Evolutionary conservation across 1,140 invertebrate genomes (phyloP), one percentile per base, ranked within the genome.

Genomic region (Tetramorium simillimum): DNA sequence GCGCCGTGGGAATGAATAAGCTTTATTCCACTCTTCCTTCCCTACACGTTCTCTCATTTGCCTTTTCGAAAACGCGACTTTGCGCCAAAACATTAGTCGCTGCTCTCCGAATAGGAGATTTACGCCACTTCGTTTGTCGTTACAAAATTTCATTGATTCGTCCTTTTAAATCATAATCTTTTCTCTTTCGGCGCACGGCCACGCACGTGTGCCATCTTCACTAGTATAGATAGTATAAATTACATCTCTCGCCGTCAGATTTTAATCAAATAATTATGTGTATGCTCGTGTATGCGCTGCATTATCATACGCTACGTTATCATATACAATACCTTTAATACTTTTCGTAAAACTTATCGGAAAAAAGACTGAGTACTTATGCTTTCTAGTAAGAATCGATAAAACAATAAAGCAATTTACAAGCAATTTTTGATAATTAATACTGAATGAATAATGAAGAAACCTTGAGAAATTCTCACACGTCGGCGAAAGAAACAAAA

Each of bases 1-100:
- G 82, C 90, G 88, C 86, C 91, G 92, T 93, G 93, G 92, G 92
- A 93, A 93, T 90, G 72, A 93, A 93, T 90, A 69, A 76, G 80
- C 90, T 89, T 90, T 85, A 85, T 88, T 88, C 87, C 82, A 80
- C 89, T 88, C 88, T 78, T 84, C 69, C 40, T 56, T 56, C 49
- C 10, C 56, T 49, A 37, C 80, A 53, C 60, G 62, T 73, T 84
- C 80, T 84, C 80, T 49, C 80, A 72, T 60, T 82, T 58, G 24
- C 33, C 67, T 73, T n/a, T 62, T 49, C 69, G 24, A 28, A 33
- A 14, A 37, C n/a, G n/a, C 12, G 21, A 16, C 37, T 24, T n/a
- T 24, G 43, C 40, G 18, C n/a, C n/a, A n/a, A n/a, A n/a, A n/a
- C n/a, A n/a, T n/a, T n/a, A 9, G 4, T 9, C 51, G 14, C 14